Percentiles rank a stretch among this genome's conserved stretches.
Evolutionary conservation across 1,140 invertebrate species (phyloP).

Genomic region (Drosophila bocqueti): DNA sequence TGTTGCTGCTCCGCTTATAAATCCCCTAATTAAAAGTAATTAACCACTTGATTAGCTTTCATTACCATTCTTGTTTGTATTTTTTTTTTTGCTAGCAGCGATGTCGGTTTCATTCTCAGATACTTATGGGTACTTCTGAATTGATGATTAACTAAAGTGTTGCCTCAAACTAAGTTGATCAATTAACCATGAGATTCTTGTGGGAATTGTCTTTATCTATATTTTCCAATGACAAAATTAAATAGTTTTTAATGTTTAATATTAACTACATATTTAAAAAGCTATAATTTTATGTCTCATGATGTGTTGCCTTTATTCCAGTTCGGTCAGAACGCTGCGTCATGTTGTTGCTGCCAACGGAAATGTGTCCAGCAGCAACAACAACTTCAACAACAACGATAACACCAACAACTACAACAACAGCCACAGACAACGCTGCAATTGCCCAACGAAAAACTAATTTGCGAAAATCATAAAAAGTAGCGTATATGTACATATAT

Average conservation of each 20-base stretch:
- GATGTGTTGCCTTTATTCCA: constrained; percentile 22
- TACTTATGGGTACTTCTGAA: background rate
- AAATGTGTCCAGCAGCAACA: constrained; percentile 57
- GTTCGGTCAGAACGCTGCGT: constrained; percentile 47
- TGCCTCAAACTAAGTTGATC: background rate
- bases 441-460: constrained; percentile 57
- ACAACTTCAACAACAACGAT: constrained; percentile 17
- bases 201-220: background rate
- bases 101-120: constrained; percentile 1
- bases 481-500: constrained; percentile 36
- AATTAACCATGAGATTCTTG: background rate
- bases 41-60: constrained; percentile 23
- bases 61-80: constrained; percentile 38
- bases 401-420: background rate
- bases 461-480: constrained; percentile 52
- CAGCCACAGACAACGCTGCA: constrained; percentile 19
- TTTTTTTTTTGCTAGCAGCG: background rate
- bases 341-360: constrained; percentile 65
- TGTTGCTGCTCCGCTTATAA: constrained; percentile 53
- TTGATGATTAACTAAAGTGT: too few relatives aligned
- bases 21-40: constrained; percentile 66
- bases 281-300: background rate
- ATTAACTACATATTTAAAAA: background rate
- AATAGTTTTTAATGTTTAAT: background rate
- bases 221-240: background rate